Evolutionary conservation across 2,797 vertebrate species (phyloP).

Genomic region (Galaxias olidus): DNA sequence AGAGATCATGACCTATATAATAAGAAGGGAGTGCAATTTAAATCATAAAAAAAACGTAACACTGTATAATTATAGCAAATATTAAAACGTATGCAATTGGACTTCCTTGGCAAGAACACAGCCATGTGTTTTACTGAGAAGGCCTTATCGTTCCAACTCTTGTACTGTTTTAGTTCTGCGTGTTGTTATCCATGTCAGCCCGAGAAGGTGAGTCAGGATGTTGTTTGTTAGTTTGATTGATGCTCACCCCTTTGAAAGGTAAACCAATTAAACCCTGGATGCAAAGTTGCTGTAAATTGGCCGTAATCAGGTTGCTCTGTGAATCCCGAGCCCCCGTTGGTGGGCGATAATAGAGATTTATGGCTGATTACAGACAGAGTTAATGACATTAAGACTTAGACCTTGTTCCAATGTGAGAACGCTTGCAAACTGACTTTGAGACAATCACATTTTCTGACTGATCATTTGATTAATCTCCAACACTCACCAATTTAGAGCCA

Average conservation of each 20-base stretch:
- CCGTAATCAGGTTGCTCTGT: constrained; percentile 82
- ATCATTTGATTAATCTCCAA: constrained; percentile 15
- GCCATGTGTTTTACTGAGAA: neutral
- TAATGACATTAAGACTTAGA: constrained; percentile 79
- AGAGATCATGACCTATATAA: no score
- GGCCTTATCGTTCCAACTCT: no score
- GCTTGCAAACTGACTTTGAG: neutral
- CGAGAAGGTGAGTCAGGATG: neutral
- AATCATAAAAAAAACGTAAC: no score
- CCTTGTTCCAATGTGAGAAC: constrained; percentile 60
- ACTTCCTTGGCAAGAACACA: no score
- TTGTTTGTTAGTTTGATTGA: constrained; percentile 79
- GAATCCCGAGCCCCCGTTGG: constrained; percentile 73
- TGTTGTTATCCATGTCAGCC: neutral
- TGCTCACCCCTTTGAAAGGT: constrained; percentile 80
- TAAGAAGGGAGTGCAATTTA: no score
- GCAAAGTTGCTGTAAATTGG: constrained; percentile 84
- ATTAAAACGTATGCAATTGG: no score
- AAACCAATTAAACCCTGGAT: constrained; percentile 85
- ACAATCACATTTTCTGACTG: constrained; percentile 4
- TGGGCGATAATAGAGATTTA: constrained; percentile 84
- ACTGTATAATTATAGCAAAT: no score
- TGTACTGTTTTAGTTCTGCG: neutral
- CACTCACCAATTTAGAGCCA: constrained; percentile 12
- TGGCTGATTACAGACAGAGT: constrained; percentile 78